A percentile compares a stretch with the other conserved stretches of the same genome.
Evolutionary conservation across 2,113 vertebrate genomes (phyloP).

Genomic region (Nestor notabilis): DNA sequence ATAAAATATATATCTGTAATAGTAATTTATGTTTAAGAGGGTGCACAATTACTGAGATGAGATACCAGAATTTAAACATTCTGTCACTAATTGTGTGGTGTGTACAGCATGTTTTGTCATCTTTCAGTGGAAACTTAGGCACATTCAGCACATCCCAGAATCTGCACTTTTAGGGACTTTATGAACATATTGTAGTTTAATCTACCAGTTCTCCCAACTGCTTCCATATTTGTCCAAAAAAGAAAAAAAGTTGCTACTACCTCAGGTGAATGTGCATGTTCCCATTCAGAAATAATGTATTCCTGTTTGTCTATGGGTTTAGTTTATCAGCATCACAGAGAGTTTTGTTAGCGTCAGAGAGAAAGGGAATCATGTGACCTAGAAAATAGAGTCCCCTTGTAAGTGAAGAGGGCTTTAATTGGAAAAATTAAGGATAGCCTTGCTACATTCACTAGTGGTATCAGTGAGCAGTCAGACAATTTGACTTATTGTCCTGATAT

Average conservation of each 20-base stretch:
- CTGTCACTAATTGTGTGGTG: neutral
- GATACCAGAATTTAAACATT: neutral
- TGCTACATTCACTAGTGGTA: neutral
- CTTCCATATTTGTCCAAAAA: neutral
- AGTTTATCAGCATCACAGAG: neutral
- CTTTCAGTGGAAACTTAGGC: neutral
- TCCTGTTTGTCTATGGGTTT: neutral
- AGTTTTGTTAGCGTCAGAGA: neutral
- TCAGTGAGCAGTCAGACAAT: neutral
- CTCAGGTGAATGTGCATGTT: neutral
- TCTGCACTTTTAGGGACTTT: neutral
- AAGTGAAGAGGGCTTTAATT: neutral
- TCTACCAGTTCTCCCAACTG: neutral
- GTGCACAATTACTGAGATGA: neutral
- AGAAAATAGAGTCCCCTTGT: neutral
- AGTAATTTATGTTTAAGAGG: neutral
- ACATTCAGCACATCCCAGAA: fast-evolving
- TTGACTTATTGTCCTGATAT: neutral
- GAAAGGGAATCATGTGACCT: neutral
- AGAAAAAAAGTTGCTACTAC: neutral
- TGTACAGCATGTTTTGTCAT: neutral
- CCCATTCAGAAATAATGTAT: neutral
- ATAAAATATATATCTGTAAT: neutral
- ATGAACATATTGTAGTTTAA: neutral
- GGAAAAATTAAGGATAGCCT: neutral